Conservation (phyloP, 2,888 invertebrate genomes). For the Orthosia gothica region DNA sequence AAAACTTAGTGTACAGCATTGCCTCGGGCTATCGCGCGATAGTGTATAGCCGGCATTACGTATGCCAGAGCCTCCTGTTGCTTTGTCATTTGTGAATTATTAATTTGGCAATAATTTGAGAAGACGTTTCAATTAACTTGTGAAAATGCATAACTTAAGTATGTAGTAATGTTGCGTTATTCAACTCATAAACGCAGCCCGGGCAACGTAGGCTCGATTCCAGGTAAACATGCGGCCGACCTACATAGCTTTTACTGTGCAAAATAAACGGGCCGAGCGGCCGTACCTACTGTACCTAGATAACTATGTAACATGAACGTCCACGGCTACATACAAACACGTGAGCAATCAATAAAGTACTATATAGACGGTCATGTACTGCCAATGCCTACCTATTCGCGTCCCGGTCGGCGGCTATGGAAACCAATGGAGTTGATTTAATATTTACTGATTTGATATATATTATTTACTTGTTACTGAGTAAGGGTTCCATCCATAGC, state of each 20-base stretch:
- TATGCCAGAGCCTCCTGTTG: not conserved
- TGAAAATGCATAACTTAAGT: not conserved
- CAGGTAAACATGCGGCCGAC: slow-evolving; percentile 68
- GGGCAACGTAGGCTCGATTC: slow-evolving; percentile 32
- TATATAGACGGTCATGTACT: slow-evolving; percentile 68
- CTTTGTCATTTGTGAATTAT: not conserved
- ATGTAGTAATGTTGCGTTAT: not conserved
- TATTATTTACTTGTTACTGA: not conserved
- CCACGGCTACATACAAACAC: slow-evolving; percentile 71
- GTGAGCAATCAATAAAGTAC: slow-evolving; percentile 75
- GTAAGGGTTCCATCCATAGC: not conserved
- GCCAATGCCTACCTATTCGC: slow-evolving; percentile 60
- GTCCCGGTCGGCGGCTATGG: slow-evolving; percentile 60
- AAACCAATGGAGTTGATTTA: slow-evolving; percentile 70
- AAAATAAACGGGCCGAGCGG: slow-evolving; percentile 73
- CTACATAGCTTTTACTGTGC: slow-evolving; percentile 71
- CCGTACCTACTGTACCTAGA: slow-evolving; percentile 65
- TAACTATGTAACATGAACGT: slow-evolving; percentile 76
- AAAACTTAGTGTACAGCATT: too few species aligned
- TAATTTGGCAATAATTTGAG: not conserved
- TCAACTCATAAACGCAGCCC: not conserved
- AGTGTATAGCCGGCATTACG: too few species aligned
- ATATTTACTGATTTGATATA: slow-evolving; percentile 22
- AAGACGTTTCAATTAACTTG: not conserved
- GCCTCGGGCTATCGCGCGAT: too few species aligned